A percentile compares a stretch with the other conserved stretches of the same genome.
These are phyloP conservation scores for Mythimna impura DNA, from an alignment of 2,888 invertebrate species.

Conservation along the genomic window DNA sequence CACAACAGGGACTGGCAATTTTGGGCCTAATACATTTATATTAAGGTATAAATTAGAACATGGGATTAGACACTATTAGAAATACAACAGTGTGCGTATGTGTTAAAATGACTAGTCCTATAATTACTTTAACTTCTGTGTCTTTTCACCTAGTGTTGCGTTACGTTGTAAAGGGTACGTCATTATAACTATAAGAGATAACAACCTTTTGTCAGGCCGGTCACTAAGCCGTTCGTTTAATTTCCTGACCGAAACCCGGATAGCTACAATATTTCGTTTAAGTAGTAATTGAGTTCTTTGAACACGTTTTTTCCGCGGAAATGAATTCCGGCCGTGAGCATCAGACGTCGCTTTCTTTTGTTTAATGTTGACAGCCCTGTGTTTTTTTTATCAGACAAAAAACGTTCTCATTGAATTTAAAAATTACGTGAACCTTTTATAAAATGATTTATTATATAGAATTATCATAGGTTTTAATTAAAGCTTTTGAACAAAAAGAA, in stretches of 20 bases:
- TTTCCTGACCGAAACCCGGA: slow-evolving; percentile 87
- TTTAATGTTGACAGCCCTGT: slow-evolving; percentile 65
- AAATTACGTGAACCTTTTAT: slow-evolving; percentile 52
- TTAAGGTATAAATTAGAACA: slow-evolving; percentile 80
- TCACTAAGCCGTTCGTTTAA: slow-evolving; percentile 87
- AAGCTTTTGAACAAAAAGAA: slow-evolving; percentile 42
- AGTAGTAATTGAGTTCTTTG: slow-evolving; percentile 88
- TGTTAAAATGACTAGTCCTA: slow-evolving; percentile 79
- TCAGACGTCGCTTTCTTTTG: slow-evolving; percentile 72
- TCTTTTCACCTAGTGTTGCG: slow-evolving; percentile 81
- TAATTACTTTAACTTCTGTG: slow-evolving; percentile 80
- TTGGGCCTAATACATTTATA: slow-evolving; percentile 74
- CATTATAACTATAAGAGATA: slow-evolving; percentile 86
- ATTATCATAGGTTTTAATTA: slow-evolving; percentile 57
- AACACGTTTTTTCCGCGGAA: slow-evolving; percentile 85
- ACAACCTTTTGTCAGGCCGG: slow-evolving; percentile 81
- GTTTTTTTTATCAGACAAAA: slow-evolving; percentile 55
- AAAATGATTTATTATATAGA: slow-evolving; percentile 48
- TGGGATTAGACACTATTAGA: slow-evolving; percentile 75
- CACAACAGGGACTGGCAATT: slow-evolving; percentile 71
- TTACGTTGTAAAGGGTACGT: slow-evolving; percentile 77
- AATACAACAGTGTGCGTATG: slow-evolving; percentile 76
- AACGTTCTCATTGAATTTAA: slow-evolving; percentile 63
- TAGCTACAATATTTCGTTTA: slow-evolving; percentile 87
- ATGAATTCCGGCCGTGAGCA: slow-evolving; percentile 79